A percentile compares a stretch with the other conserved stretches of the same genome.
Conservation (phyloP, 2,797 vertebrate species). For the Arnoldichthys spilopterus region DNA sequence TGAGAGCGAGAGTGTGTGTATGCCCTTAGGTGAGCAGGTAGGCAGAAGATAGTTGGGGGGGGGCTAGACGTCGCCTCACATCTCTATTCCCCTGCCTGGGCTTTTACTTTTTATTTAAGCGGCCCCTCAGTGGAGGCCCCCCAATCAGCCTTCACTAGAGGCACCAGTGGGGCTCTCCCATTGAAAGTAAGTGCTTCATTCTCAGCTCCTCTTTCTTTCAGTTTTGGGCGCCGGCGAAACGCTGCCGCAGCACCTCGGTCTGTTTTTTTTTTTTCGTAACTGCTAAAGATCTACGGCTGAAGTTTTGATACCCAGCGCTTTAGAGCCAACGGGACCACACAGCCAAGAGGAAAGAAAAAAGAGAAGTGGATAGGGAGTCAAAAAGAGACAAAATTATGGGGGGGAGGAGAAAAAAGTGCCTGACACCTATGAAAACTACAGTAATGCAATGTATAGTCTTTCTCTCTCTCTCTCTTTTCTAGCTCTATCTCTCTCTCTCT, state of each 20-base stretch:
- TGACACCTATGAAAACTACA: constrained; percentile 64
- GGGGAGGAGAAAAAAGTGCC: constrained; percentile 66
- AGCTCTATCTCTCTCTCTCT: constrained; percentile 31
- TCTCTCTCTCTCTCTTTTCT: constrained; percentile 64
- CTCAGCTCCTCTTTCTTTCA: constrained; percentile 70
- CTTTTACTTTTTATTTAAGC: constrained; percentile 82
- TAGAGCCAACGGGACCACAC: constrained; percentile 58
- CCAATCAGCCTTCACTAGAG: constrained; percentile 64
- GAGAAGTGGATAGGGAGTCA: constrained; percentile 66
- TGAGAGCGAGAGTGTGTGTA: constrained; percentile 60
- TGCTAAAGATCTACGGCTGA: constrained; percentile 3
- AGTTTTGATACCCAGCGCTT: constrained; percentile 35
- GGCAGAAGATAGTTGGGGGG: constrained; percentile 48
- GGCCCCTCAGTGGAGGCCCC: constrained; percentile 76
- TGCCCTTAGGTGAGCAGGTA: constrained; percentile 68
- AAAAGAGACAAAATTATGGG: constrained; percentile 70
- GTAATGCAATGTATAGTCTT: constrained; percentile 67
- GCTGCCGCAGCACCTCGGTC: constrained; percentile 48
- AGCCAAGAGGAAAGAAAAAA: constrained; percentile 52
- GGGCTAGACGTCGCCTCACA: constrained; percentile 63
- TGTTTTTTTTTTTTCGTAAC: background rate
- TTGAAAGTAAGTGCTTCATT: constrained; percentile 35
- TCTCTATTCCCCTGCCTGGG: constrained; percentile 77
- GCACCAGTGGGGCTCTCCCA: constrained; percentile 45
- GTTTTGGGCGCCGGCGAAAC: constrained; percentile 54